phyloP scores from a whole-genome alignment of 1,140 invertebrate genomes.

The Papilio dardanus region DNA sequence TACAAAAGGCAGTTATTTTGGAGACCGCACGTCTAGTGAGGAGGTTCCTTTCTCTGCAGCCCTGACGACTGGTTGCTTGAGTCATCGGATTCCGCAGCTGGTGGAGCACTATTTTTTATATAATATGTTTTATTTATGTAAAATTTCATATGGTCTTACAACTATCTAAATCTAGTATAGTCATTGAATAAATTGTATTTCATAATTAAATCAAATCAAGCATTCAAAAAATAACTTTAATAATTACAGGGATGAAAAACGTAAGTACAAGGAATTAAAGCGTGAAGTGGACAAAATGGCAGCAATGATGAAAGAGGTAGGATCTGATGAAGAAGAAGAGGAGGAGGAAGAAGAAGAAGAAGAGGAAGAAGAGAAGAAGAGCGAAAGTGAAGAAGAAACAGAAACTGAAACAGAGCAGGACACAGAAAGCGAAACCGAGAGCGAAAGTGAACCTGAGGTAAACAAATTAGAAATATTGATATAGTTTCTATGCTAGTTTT shows the following conservation, averaged over 20 bases:
- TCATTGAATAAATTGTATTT: too few relatives aligned
- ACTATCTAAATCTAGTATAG: too few relatives aligned
- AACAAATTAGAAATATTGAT: too few relatives aligned
- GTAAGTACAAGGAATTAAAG: slow-evolving; percentile 89
- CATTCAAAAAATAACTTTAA: not conserved
- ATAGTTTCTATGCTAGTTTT: too few relatives aligned
- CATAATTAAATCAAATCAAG: not conserved
- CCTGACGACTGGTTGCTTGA: too few relatives aligned
- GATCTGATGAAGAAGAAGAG: slow-evolving; percentile 88
- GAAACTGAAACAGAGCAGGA: slow-evolving; percentile 85
- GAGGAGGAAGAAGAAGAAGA: slow-evolving; percentile 87
- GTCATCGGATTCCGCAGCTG: too few relatives aligned
- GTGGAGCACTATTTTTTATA: too few relatives aligned
- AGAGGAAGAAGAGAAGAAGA: slow-evolving; percentile 85
- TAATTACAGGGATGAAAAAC: slow-evolving; percentile 85
- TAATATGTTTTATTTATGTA: too few relatives aligned
- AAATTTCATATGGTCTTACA: too few relatives aligned
- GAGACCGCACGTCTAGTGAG: too few relatives aligned
- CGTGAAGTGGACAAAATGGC: slow-evolving; percentile 96
- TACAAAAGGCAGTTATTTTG: too few relatives aligned
- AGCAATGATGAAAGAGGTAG: slow-evolving; percentile 89
- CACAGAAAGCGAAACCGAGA: slow-evolving; percentile 84
- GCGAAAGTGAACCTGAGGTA: slow-evolving; percentile 86
- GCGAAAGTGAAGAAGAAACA: slow-evolving; percentile 84
- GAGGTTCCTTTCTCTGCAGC: too few relatives aligned